Conservation (phyloP, 2,888 invertebrate species). For the Sarcophaga caerulescens region DNA sequence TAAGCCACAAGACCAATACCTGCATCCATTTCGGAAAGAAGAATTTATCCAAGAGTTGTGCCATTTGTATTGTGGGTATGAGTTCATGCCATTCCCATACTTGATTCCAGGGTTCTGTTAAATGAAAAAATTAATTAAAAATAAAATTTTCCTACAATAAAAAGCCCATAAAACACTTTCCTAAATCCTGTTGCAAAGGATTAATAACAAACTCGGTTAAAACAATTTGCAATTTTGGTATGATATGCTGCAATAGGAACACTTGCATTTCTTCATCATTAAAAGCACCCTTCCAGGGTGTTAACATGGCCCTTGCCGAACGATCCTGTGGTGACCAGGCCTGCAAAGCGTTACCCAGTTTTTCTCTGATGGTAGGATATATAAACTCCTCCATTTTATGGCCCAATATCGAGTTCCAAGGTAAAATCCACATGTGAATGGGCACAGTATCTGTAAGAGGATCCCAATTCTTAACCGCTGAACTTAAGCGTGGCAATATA, state of each 20-base stretch:
- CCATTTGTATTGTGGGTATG: conserved; percentile 89
- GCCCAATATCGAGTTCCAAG: conserved; percentile 95
- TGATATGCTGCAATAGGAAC: conserved; percentile 92
- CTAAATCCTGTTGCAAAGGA: conserved; percentile 87
- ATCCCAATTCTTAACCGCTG: conserved; percentile 95
- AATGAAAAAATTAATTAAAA: not conserved
- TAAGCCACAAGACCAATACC: conserved; percentile 93
- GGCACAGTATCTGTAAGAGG: conserved; percentile 97
- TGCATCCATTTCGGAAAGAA: conserved; percentile 97
- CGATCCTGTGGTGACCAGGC: conserved; percentile 98
- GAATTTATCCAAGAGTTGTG: conserved; percentile 90
- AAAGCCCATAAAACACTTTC: conserved; percentile 75
- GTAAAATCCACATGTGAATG: conserved; percentile 98
- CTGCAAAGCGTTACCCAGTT: conserved; percentile 92
- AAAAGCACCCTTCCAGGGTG: conserved; percentile 93
- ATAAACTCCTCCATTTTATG: conserved; percentile 83
- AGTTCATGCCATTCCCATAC: conserved; percentile 96
- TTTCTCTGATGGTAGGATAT: conserved; percentile 95
- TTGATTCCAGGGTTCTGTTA: conserved; percentile 94
- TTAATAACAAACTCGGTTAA: conserved; percentile 86
- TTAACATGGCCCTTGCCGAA: conserved; percentile 94
- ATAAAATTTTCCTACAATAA: not conserved
- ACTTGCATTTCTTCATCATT: conserved; percentile 88
- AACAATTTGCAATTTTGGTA: conserved; percentile 92
- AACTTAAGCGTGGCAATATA: conserved; percentile 88